A percentile compares a stretch with the other conserved stretches of the same genome.
phyloP scores from a whole-genome alignment of 2,797 vertebrate genomes.

The Hipposideros larvatus region DNA sequence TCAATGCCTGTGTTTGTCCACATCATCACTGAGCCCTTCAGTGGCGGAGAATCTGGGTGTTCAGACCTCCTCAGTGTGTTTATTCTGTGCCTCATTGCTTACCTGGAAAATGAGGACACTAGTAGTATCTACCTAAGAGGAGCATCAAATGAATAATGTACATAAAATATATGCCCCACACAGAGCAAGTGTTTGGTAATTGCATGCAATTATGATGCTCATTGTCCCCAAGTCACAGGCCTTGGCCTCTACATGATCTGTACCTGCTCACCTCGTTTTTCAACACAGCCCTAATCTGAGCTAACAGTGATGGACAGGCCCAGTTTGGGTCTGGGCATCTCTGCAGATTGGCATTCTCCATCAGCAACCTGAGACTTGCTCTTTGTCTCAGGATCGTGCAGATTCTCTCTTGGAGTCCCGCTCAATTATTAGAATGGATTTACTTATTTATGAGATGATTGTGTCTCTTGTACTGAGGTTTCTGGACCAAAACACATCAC shows the following conservation, averaged over 20 bases:
- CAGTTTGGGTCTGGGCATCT: background rate
- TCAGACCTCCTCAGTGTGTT: background rate
- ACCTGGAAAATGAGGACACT: slow-evolving; percentile 10
- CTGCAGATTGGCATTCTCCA: background rate
- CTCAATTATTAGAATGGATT: slow-evolving; percentile 35
- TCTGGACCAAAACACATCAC: slow-evolving; percentile 23
- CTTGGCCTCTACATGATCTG: too few relatives aligned
- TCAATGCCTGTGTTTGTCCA: background rate
- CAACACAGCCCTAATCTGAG: background rate
- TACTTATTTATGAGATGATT: slow-evolving; percentile 16
- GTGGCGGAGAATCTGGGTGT: background rate
- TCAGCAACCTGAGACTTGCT: background rate
- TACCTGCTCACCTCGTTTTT: background rate
- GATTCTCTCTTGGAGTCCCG: slow-evolving; percentile 5
- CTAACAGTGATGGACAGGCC: background rate
- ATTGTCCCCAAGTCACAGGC: background rate
- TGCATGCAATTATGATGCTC: background rate
- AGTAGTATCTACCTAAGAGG: background rate
- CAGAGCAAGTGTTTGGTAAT: background rate
- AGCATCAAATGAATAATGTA: background rate
- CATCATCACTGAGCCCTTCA: background rate
- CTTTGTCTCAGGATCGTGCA: background rate
- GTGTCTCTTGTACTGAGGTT: background rate
- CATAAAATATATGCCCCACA: background rate
- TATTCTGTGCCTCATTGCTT: background rate